Conservation (phyloP, 1,140 invertebrate genomes). For the Eueides isabella region DNA sequence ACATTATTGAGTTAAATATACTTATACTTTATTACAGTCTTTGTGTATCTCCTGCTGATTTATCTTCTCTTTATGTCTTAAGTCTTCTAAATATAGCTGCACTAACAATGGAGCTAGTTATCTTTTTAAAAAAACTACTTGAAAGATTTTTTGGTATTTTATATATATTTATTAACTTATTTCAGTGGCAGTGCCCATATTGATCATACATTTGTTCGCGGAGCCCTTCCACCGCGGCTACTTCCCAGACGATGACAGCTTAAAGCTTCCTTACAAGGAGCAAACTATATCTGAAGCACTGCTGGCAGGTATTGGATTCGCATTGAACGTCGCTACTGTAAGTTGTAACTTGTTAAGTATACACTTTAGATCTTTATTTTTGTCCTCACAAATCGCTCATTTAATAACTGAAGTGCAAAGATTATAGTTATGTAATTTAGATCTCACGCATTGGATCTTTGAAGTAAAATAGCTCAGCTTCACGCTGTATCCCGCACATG, state of each 20-base stretch:
- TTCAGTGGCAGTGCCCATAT: constrained; percentile 87
- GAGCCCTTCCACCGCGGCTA: constrained; percentile 94
- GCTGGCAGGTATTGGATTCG: constrained; percentile 88
- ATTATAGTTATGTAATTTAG: no score
- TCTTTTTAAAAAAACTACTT: no score
- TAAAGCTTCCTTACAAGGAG: constrained; percentile 90
- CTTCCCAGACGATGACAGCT: constrained; percentile 95
- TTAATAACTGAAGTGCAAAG: no score
- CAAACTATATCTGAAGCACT: constrained; percentile 90
- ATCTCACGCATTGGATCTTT: no score
- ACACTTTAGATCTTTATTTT: no score
- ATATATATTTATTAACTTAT: constrained; percentile 43
- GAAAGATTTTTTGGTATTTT: neutral
- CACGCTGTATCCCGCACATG: no score
- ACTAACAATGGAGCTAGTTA: no score
- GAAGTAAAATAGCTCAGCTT: no score
- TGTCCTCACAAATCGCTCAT: no score
- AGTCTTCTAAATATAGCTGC: no score
- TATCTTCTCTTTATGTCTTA: no score
- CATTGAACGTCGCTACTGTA: constrained; percentile 88
- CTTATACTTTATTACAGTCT: neutral
- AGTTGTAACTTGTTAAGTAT: constrained; percentile 65
- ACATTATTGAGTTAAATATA: neutral
- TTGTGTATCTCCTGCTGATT: neutral
- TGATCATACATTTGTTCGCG: constrained; percentile 86